Conservation (phyloP, 2,888 invertebrate species). For the Cephus spinipes region DNA sequence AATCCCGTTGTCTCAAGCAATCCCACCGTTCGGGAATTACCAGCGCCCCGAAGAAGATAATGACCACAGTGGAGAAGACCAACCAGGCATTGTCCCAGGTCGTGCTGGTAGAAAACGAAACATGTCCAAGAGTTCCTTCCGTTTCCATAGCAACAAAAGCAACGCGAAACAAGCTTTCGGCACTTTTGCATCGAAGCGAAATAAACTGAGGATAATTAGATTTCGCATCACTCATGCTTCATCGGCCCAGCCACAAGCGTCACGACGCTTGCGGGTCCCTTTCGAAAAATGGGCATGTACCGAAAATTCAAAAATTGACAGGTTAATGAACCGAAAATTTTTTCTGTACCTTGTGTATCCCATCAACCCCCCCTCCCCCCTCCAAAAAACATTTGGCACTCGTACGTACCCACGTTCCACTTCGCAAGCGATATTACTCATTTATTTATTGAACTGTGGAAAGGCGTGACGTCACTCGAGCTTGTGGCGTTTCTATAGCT, state of each 20-base stretch:
- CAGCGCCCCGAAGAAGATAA: not conserved
- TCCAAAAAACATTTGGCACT: not conserved
- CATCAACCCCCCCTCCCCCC: not conserved
- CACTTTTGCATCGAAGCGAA: conserved; percentile 34
- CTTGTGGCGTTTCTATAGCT: not conserved
- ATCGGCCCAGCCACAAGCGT: not conserved
- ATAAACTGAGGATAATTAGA: conserved; percentile 51
- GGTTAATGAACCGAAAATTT: conserved; percentile 30
- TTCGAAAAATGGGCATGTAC: conserved; percentile 4
- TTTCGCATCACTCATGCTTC: not conserved
- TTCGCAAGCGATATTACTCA: not conserved
- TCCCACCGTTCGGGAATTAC: conserved; percentile 17
- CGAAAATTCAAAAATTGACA: conserved; percentile 29
- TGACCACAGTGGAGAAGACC: not conserved
- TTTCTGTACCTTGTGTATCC: not conserved
- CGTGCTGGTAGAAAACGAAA: not conserved
- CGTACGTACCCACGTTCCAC: not conserved
- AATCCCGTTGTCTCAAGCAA: conserved; percentile 49
- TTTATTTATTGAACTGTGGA: not conserved
- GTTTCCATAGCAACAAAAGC: not conserved
- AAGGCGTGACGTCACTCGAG: not conserved
- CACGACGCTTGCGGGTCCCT: not conserved
- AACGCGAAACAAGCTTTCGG: not conserved
- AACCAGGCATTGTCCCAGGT: not conserved
- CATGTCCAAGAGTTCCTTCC: not conserved